Conservation (phyloP, 1,140 invertebrate genomes). For the Brachystomella parvula region DNA sequence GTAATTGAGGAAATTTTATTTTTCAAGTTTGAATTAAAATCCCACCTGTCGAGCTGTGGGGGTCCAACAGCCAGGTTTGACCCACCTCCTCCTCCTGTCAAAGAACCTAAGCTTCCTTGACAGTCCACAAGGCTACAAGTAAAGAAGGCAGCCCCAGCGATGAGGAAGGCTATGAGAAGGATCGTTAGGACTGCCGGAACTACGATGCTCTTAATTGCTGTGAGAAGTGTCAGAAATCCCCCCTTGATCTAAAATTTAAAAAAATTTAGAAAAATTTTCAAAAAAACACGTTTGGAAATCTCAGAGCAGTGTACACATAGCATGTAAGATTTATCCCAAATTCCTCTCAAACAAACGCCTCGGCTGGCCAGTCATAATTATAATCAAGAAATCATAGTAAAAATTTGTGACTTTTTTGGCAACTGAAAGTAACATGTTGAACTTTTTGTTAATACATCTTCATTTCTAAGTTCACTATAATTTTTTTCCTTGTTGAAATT, state of each 20-base stretch:
- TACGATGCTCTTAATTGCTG: slow-evolving; percentile 13
- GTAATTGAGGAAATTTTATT: not conserved
- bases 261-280: not conserved
- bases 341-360: too few relatives aligned
- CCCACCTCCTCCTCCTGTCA: not conserved
- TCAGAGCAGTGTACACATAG: too few relatives aligned
- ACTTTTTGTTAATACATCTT: too few relatives aligned
- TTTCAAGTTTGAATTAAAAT: not conserved
- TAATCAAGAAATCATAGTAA: too few relatives aligned
- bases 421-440: too few relatives aligned
- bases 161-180: slow-evolving; percentile 17
- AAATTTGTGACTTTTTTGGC: too few relatives aligned
- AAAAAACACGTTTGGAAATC: too few relatives aligned
- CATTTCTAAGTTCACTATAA: too few relatives aligned
- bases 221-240: slow-evolving; percentile 6
- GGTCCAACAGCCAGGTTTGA: not conserved
- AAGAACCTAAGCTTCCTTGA: slow-evolving; percentile 10
- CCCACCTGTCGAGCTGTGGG: not conserved
- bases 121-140: slow-evolving; percentile 22
- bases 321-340: too few relatives aligned
- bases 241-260: slow-evolving; percentile 18
- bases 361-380: too few relatives aligned
- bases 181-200: slow-evolving; percentile 3
- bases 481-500: too few relatives aligned
- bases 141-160: slow-evolving; percentile 25